Evolutionary conservation across 2,888 invertebrate genomes (phyloP), one percentile per base, ranked within the genome.

Genomic region (Agriopis marginaria): DNA sequence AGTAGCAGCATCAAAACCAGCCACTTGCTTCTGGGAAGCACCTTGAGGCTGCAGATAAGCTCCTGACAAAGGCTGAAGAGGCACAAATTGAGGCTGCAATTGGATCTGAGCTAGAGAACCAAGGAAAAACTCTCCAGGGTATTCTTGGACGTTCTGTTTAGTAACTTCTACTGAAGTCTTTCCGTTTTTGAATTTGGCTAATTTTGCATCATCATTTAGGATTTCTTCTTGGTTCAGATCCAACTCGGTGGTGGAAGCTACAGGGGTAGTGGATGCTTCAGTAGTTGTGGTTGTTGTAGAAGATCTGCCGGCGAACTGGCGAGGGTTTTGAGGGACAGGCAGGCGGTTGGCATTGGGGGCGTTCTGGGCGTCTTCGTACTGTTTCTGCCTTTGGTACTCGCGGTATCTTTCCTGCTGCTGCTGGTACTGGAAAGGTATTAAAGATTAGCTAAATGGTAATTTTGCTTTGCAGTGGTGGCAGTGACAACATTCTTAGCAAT

Each of bases 111-210:
- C 86, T 12, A 94, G 71, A 0, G 93, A 89, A 65, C 83, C 88
- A 2, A 94, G 77, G 75, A 89, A 92, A 12, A 93, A 68, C 73
- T 93, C 92, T 23, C 92, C 87, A 14, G 93, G 91, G 42, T 87
- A 92, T 73, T 93, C 92, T 72, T 92, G 90, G 1, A 93, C 74
- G 6, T 90, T 92, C 73, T 93, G 92, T 59, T 86, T 92, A 0
- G 92, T 79, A 0, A 93, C 86, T 86, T 94, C 93, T 12, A 93
- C 89, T 0, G 90, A 82, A 0, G 87, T 87, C 63, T 88, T 88
- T 63, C 81, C 72, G 60, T 82, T 86, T n/a, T 49, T 63, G 65
- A 84, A 77, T 12, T 83, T 82, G 4, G 80, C 77, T 53, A 79
- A 62, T 39, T 75, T 58, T 63, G 77, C 76, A 51, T 66, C 54